Conservation (phyloP, 2,113 vertebrate genomes). For the Trogon melanurus region DNA sequence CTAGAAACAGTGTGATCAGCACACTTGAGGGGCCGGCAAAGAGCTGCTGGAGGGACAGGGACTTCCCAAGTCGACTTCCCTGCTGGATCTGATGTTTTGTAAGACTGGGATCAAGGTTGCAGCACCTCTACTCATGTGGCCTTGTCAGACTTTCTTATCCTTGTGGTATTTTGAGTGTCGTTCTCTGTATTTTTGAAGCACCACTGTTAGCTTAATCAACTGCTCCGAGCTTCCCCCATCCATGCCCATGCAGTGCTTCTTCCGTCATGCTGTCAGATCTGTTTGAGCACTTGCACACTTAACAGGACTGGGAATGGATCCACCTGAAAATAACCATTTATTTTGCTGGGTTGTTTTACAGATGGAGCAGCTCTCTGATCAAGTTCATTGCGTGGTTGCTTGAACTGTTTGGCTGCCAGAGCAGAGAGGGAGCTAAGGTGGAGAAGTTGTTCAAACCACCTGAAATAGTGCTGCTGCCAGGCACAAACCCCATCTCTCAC, state of each 20-base stretch:
- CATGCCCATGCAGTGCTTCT: not conserved
- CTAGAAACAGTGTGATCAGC: not conserved
- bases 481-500: not conserved
- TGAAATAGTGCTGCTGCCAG: not conserved
- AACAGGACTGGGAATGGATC: not conserved
- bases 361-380: not conserved
- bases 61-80: rapidly evolving
- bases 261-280: not conserved
- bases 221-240: not conserved
- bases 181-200: not conserved
- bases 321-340: not conserved
- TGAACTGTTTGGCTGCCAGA: not conserved
- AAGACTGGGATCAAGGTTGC: not conserved
- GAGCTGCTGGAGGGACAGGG: not conserved
- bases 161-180: not conserved
- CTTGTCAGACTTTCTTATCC: not conserved
- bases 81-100: not conserved
- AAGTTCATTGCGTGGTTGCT: not conserved
- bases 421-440: not conserved
- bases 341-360: not conserved
- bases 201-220: not conserved
- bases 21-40: not conserved
- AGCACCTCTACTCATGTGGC: not conserved
- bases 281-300: not conserved
- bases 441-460: not conserved